These are phyloP conservation scores for Dendrocincla fuliginosa DNA, from an alignment of 2,797 vertebrate genomes.

Conservation along the genomic window DNA sequence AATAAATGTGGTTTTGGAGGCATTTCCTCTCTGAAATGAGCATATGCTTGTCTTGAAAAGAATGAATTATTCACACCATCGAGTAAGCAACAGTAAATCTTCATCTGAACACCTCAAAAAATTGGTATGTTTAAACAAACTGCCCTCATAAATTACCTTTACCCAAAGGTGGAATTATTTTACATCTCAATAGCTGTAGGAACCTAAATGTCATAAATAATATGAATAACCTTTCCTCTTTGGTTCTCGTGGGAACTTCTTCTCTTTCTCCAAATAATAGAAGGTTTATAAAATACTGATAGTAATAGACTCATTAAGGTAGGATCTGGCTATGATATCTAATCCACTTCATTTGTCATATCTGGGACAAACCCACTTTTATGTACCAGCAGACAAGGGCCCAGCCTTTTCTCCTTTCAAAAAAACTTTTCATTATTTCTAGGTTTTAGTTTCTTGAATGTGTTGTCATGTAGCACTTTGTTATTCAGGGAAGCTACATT, in stretches of 20 bases:
- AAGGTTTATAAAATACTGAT: neutral
- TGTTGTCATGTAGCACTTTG: neutral
- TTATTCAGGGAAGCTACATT: neutral
- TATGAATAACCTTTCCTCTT: neutral
- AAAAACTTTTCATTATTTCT: neutral
- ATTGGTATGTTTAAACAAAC: slow-evolving; percentile 14
- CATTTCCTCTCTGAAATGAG: slow-evolving; percentile 30
- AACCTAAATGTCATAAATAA: neutral
- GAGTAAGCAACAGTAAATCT: slow-evolving; percentile 34
- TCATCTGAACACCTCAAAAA: slow-evolving; percentile 45
- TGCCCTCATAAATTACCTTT: slow-evolving; percentile 19
- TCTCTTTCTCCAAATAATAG: neutral
- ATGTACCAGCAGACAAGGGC: neutral
- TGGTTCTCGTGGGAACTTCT: neutral
- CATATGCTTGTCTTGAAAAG: slow-evolving; percentile 17
- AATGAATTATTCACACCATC: slow-evolving; percentile 45
- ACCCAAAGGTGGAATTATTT: slow-evolving; percentile 17
- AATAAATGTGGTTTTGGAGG: slow-evolving; percentile 57
- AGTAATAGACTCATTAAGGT: neutral
- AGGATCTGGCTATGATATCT: neutral
- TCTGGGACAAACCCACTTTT: neutral
- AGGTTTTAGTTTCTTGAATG: neutral
- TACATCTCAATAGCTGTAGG: neutral
- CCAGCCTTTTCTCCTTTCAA: neutral
- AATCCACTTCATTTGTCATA: neutral